Evolutionary conservation across 2,113 vertebrate genomes (phyloP).

Genomic region (Indicator indicator): DNA sequence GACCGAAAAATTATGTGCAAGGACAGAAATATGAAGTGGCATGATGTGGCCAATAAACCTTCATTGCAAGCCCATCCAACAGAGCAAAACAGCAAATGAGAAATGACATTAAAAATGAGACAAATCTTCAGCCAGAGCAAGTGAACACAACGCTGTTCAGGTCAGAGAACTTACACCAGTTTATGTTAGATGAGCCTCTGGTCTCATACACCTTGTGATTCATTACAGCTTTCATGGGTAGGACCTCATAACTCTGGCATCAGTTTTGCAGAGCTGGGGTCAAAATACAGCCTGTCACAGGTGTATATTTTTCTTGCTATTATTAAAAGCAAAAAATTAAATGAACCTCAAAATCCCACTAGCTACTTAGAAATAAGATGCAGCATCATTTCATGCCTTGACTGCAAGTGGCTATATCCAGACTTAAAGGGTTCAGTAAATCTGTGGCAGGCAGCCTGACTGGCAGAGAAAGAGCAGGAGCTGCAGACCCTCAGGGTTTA

Average conservation of each 20-base stretch:
- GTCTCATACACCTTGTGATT: neutral
- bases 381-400: neutral
- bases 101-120: neutral
- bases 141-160: neutral
- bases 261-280: neutral
- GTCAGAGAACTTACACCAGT: neutral
- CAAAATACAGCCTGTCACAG: neutral
- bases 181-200: neutral
- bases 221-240: neutral
- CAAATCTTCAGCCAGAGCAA: neutral
- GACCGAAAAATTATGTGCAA: neutral
- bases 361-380: neutral
- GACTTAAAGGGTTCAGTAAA: neutral
- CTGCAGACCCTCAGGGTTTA: neutral
- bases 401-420: neutral
- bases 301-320: neutral
- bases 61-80: neutral
- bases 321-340: neutral
- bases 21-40: neutral
- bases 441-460: neutral
- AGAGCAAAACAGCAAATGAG: constrained; percentile 8
- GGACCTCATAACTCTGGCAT: neutral
- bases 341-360: neutral
- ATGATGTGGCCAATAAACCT: neutral
- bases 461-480: neutral